A percentile compares a stretch with the other conserved stretches of the same genome.
Conservation (phyloP, 2,888 invertebrate species). For the Napeogenes sylphis region DNA sequence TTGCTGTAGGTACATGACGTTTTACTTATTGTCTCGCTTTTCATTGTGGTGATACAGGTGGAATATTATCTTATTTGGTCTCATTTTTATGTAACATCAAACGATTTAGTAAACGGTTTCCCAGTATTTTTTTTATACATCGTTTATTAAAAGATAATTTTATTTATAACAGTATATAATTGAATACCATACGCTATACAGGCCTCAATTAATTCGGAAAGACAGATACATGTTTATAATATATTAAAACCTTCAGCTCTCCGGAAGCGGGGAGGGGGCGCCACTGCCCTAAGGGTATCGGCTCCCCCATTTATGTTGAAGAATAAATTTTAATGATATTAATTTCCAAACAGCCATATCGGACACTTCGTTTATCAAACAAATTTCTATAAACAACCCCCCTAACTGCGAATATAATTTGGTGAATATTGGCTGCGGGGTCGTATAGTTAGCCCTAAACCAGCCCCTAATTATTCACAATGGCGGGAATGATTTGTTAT, state of each 20-base stretch:
- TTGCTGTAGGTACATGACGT: not conserved
- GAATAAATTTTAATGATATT: constrained; percentile 52
- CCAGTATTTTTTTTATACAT: no score
- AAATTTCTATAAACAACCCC: constrained; percentile 25
- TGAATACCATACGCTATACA: no score
- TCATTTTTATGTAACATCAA: no score
- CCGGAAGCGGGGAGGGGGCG: constrained; percentile 39
- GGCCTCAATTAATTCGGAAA: no score
- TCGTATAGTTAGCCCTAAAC: constrained; percentile 12
- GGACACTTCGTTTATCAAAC: constrained; percentile 28
- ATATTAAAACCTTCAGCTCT: constrained; percentile 40
- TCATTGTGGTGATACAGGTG: not conserved
- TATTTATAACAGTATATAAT: no score
- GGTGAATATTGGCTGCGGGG: constrained; percentile 24
- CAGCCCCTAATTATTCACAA: constrained; percentile 16
- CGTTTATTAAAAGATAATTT: no score
- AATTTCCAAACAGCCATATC: constrained; percentile 42
- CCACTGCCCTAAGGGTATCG: constrained; percentile 30
- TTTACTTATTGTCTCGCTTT: constrained; percentile 4
- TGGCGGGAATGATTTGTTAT: constrained; percentile 15
- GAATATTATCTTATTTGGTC: not conserved
- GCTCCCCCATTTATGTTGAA: constrained; percentile 36
- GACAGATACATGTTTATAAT: constrained; percentile 43
- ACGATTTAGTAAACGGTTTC: no score
- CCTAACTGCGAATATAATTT: constrained; percentile 27